Evolutionary conservation across 2,888 invertebrate species (phyloP).

Genomic region (Dexiosoma caninum): DNA sequence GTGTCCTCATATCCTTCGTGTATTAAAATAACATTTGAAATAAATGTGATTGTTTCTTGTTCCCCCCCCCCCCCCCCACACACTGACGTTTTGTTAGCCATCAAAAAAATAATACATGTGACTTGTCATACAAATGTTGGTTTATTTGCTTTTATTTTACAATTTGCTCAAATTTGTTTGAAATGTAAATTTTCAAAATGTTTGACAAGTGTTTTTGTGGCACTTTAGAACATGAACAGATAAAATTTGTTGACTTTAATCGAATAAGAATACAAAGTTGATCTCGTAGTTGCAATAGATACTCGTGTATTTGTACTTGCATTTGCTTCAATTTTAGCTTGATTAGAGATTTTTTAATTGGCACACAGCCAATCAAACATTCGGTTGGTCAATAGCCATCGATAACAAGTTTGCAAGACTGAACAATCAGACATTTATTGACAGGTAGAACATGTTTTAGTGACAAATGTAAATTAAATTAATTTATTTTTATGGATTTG

Average conservation of each 20-base stretch:
- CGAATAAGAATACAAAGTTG: slow-evolving; percentile 11
- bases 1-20: not conserved
- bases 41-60: not conserved
- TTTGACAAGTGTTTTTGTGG: slow-evolving; percentile 46
- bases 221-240: not conserved
- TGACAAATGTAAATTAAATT: slow-evolving; percentile 22
- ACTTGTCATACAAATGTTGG: slow-evolving; percentile 24
- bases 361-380: not conserved
- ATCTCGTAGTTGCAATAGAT: not conserved
- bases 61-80: no score
- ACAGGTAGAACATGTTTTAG: slow-evolving; percentile 30
- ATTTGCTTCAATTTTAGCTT: slow-evolving; percentile 8
- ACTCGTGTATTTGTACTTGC: not conserved
- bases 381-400: not conserved
- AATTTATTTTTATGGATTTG: not conserved
- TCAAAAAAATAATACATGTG: not conserved
- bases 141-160: slow-evolving; percentile 14
- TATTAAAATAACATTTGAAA: slow-evolving; percentile 10
- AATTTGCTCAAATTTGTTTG: slow-evolving; percentile 33
- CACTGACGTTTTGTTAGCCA: not conserved
- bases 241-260: slow-evolving; percentile 1
- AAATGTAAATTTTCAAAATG: slow-evolving; percentile 41
- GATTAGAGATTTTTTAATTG: slow-evolving; percentile 42
- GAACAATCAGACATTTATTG: slow-evolving; percentile 15
- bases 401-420: not conserved